phyloP scores from a whole-genome alignment of 1,140 invertebrate species.

The Drosophila baimaii region DNA sequence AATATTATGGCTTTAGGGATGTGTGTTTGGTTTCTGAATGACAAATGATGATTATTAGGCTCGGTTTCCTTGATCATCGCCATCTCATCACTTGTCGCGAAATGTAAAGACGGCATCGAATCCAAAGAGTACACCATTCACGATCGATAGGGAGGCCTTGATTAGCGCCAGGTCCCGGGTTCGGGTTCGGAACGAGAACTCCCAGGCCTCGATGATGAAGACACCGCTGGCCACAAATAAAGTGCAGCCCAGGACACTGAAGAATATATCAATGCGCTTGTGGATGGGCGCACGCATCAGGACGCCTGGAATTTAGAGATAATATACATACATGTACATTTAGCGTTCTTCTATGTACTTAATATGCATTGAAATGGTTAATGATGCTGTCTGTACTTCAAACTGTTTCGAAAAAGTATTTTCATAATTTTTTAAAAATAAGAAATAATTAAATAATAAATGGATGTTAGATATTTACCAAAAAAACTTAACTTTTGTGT shows the following conservation, averaged over 20 bases:
- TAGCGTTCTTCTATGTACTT: neutral
- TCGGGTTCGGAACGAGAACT: conserved; percentile 79
- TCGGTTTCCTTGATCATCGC: neutral
- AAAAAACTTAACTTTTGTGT: neutral
- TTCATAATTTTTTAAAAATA: conserved; percentile 3
- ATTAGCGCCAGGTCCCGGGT: conserved; percentile 87
- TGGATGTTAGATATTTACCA: neutral
- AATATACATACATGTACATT: neutral
- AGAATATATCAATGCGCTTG: conserved; percentile 90
- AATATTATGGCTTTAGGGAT: conserved; percentile 2
- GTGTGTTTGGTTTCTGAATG: neutral
- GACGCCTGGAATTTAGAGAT: conserved; percentile 84
- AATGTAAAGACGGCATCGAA: conserved; percentile 91
- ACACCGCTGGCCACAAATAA: conserved; percentile 89
- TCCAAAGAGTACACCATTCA: conserved; percentile 89
- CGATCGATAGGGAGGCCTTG: conserved; percentile 89
- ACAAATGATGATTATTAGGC: conserved; percentile 7
- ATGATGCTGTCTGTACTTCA: neutral
- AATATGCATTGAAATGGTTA: neutral
- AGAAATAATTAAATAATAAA: neutral
- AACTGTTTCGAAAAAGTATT: neutral
- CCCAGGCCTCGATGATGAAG: conserved; percentile 87
- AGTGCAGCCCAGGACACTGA: conserved; percentile 88
- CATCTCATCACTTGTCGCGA: conserved; percentile 85
- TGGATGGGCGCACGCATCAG: conserved; percentile 87